Evolutionary conservation across 2,888 invertebrate genomes (phyloP).

Genomic region (Liodrosophila aerea): DNA sequence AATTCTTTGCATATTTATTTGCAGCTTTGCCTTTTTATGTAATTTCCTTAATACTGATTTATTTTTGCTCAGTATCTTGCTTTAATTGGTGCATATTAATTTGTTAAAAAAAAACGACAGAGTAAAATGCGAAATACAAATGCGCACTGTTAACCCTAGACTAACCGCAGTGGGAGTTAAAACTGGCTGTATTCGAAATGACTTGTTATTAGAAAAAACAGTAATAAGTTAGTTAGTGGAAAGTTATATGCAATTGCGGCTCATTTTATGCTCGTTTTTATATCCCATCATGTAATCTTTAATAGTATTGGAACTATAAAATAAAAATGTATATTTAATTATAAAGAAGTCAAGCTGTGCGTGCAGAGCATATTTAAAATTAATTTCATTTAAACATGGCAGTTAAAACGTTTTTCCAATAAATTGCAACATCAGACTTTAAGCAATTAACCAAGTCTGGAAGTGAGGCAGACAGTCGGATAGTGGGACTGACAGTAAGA

Average conservation of each 20-base stretch:
- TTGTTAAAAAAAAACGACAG: slow-evolving; percentile 20
- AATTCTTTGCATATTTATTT: slow-evolving; percentile 75
- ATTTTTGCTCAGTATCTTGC: slow-evolving; percentile 31
- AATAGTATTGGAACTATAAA: too few relatives aligned
- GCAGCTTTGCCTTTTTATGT: slow-evolving; percentile 44
- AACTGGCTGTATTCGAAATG: neutral
- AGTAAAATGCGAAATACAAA: slow-evolving; percentile 13
- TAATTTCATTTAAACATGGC: slow-evolving; percentile 31
- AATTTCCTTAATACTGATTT: slow-evolving; percentile 66
- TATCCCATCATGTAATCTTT: too few relatives aligned
- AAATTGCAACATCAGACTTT: slow-evolving; percentile 66
- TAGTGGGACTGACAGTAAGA: slow-evolving; percentile 26
- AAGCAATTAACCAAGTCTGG: slow-evolving; percentile 22
- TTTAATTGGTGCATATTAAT: slow-evolving; percentile 43
- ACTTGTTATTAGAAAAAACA: too few relatives aligned
- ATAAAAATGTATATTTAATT: too few relatives aligned
- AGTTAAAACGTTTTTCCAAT: slow-evolving; percentile 61
- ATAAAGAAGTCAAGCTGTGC: slow-evolving; percentile 27
- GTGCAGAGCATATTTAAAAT: slow-evolving; percentile 21
- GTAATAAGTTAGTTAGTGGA: too few relatives aligned
- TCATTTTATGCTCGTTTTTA: too few relatives aligned
- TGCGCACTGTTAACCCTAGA: slow-evolving; percentile 1
- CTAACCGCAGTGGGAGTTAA: slow-evolving; percentile 8
- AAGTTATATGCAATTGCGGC: too few relatives aligned
- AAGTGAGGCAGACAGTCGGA: slow-evolving; percentile 13